Percentiles rank a stretch among this genome's conserved stretches.
Conservation (phyloP, 2,113 vertebrate species). For the Microcebus tavaratra region DNA sequence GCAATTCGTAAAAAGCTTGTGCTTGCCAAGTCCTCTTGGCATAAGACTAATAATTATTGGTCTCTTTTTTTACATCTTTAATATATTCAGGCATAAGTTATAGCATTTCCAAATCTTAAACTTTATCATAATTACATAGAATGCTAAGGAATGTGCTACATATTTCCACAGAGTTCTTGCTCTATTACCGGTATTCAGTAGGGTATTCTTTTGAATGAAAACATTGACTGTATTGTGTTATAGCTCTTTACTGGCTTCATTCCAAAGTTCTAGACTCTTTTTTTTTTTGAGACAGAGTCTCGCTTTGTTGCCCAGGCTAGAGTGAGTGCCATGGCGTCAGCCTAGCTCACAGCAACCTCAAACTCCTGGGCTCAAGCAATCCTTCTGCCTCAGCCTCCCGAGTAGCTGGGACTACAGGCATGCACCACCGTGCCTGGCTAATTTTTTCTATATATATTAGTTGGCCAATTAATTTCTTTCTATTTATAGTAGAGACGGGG, state of each 20-base stretch:
- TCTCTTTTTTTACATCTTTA: not conserved
- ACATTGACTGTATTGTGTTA: not conserved
- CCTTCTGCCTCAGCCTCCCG: too few relatives aligned
- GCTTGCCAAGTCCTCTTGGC: not conserved
- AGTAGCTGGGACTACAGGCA: too few relatives aligned
- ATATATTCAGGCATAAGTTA: not conserved
- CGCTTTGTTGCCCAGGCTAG: too few relatives aligned
- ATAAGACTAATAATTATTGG: slow-evolving; percentile 14
- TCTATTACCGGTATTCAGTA: slow-evolving; percentile 4
- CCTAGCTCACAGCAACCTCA: too few relatives aligned
- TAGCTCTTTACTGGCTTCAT: not conserved
- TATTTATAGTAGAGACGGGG: too few relatives aligned
- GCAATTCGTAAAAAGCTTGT: not conserved
- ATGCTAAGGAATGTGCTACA: not conserved
- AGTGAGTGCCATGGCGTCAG: too few relatives aligned
- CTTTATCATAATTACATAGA: slow-evolving; percentile 37
- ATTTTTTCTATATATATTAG: too few relatives aligned
- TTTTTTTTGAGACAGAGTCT: not conserved
- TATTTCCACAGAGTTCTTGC: slow-evolving; percentile 12
- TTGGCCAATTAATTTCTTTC: too few relatives aligned
- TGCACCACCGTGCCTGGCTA: too few relatives aligned
- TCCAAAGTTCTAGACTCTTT: not conserved
- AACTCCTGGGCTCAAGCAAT: too few relatives aligned
- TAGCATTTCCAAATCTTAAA: slow-evolving; percentile 3
- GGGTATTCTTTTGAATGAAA: not conserved